Evolutionary conservation across 2,113 vertebrate species (phyloP), one percentile per base, ranked within the genome.

Genomic region (Pyrgilauda ruficollis): DNA sequence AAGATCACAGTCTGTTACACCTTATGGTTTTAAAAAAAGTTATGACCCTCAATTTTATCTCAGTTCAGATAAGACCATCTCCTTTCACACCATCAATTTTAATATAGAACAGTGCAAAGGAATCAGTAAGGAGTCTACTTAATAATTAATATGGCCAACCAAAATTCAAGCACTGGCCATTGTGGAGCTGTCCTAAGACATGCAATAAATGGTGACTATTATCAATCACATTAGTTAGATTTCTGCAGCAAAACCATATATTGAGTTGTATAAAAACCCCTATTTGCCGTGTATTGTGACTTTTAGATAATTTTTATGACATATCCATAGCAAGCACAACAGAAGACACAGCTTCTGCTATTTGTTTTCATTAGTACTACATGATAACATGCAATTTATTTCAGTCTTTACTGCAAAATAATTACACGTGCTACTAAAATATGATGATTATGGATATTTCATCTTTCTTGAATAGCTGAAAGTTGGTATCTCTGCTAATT

Each of bases 21-120:
- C 33, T 73, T 72, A 81, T 5, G 12, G 30, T 91, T 87, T 89
- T 69, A 23, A 74, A 61, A 28, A 53, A 84, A 78, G 33, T 80
- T 93, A 76, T 53, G 22, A 82, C 50, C 35, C 61, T 49, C 3
- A 8, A 37, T 81, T 94, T 96, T 68, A 83, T 46, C 37, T 79
- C 73, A 87, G 35, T 27, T 41, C 15, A 68, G 37, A 17, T 63
- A 90, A 90, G 18, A 87, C 49, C 53, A 64, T 67, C 59, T 90
- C 52, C 68, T 81, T 90, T 90, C 91, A 90, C 28, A 76, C 19
- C 39, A 95, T 49, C 78, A 76, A 24, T 88, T 95, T 92, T 84
- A 78, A 95, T 95, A 90, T 9, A 70, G 73, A 90, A 62, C 19
- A 53, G n/a, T 37, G 35, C 53, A 87, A 96, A 84, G 61, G 62